Percentiles rank a stretch among this genome's conserved stretches.
These are phyloP conservation scores for Tragelaphus strepsiceros DNA, from an alignment of 2,113 vertebrate genomes.

Conservation along the genomic window DNA sequence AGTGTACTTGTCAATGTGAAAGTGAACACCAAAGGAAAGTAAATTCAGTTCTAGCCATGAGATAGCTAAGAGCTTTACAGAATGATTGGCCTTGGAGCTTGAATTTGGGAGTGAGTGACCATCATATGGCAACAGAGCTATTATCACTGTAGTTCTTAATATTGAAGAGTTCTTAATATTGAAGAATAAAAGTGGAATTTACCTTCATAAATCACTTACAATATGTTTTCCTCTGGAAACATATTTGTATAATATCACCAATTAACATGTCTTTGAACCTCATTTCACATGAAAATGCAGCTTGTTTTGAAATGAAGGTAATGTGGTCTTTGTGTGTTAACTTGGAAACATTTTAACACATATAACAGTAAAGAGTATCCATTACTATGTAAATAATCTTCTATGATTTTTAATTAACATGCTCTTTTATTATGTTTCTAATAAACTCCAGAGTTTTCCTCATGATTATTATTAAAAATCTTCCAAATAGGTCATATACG, in stretches of 20 bases:
- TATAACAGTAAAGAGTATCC: neutral
- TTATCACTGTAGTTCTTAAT: neutral
- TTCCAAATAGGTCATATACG: neutral
- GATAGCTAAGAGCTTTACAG: neutral
- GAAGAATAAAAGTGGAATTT: neutral
- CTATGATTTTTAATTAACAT: neutral
- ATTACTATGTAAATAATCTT: neutral
- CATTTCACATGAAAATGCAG: neutral
- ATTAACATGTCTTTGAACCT: neutral
- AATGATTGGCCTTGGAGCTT: neutral
- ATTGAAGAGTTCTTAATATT: neutral
- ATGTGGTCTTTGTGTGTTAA: neutral
- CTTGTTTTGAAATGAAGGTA: neutral
- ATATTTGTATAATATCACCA: neutral
- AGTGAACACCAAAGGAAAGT: neutral
- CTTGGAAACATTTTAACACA: neutral
- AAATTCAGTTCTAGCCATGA: neutral
- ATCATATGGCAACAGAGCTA: neutral
- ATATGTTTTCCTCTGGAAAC: neutral
- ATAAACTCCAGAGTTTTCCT: neutral
- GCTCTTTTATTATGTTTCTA: neutral
- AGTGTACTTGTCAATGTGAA: neutral
- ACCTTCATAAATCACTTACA: neutral
- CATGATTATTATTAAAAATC: neutral
- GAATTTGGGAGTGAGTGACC: neutral